phyloP scores from a whole-genome alignment of 2,888 invertebrate genomes.

The Thera britannica region DNA sequence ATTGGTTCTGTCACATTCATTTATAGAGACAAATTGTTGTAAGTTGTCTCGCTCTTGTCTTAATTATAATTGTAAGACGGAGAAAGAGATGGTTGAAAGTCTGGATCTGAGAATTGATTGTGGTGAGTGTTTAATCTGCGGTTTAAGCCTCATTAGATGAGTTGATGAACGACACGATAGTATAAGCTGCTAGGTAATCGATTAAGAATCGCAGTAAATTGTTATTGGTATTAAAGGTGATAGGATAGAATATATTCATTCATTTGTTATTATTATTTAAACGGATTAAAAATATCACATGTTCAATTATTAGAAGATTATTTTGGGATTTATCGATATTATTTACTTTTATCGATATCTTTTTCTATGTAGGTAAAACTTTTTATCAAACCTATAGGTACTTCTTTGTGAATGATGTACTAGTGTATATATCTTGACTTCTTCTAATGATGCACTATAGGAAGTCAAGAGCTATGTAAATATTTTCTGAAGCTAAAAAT shows the following conservation, averaged over 20 bases:
- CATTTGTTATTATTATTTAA: too few relatives aligned
- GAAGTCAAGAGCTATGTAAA: too few relatives aligned
- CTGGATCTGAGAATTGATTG: slow-evolving; percentile 3
- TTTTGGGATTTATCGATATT: too few relatives aligned
- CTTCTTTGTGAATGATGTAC: too few relatives aligned
- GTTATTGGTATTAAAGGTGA: slow-evolving; percentile 21
- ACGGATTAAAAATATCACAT: too few relatives aligned
- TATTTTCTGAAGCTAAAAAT: too few relatives aligned
- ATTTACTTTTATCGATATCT: too few relatives aligned
- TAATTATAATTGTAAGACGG: neutral
- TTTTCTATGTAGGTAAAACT: too few relatives aligned
- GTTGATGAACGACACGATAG: slow-evolving; percentile 9
- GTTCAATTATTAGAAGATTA: too few relatives aligned
- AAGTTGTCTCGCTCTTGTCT: slow-evolving; percentile 6
- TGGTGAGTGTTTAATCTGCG: slow-evolving; percentile 14
- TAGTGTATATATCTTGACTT: too few relatives aligned
- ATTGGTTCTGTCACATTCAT: slow-evolving; percentile 8
- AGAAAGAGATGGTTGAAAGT: slow-evolving; percentile 13
- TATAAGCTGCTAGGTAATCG: slow-evolving; percentile 17
- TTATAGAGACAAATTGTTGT: slow-evolving; percentile 20
- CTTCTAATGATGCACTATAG: too few relatives aligned
- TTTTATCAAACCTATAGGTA: too few relatives aligned
- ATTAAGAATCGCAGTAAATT: slow-evolving; percentile 36
- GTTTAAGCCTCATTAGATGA: slow-evolving; percentile 16
- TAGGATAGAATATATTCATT: slow-evolving; percentile 9